Conservation (phyloP, 2,888 invertebrate species). For the Himalopsyche anomala region DNA sequence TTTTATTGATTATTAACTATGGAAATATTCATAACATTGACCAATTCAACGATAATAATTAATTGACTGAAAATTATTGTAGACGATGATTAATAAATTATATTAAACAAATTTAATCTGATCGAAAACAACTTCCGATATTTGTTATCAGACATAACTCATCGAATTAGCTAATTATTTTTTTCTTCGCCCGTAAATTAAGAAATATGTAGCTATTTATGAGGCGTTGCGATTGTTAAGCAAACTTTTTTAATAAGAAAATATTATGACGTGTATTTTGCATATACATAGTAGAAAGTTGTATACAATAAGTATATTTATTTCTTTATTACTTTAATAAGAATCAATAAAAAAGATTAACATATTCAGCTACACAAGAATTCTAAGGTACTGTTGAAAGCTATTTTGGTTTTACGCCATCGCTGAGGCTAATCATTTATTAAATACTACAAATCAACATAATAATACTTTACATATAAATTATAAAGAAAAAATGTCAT, state of each 20-base stretch:
- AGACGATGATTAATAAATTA: neutral
- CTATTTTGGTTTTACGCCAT: too few relatives aligned
- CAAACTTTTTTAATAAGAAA: neutral
- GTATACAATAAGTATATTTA: neutral
- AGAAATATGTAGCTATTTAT: neutral
- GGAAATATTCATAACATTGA: conserved; percentile 2
- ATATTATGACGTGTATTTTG: neutral
- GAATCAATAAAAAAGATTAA: too few relatives aligned
- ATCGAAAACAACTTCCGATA: conserved; percentile 29
- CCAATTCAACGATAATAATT: neutral
- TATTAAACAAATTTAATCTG: neutral
- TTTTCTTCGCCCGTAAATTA: neutral
- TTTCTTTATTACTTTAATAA: neutral
- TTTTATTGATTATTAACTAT: conserved; percentile 22
- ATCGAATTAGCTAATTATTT: neutral
- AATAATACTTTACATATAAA: too few relatives aligned
- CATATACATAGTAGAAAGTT: neutral
- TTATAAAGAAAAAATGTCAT: neutral
- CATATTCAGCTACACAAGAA: too few relatives aligned
- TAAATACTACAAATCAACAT: too few relatives aligned
- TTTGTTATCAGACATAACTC: conserved; percentile 27
- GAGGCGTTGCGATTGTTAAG: neutral
- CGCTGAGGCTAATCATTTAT: too few relatives aligned
- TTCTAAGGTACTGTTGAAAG: too few relatives aligned
- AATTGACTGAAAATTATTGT: neutral